Conservation (phyloP, 2,113 vertebrate species). For the pig (Sus scrofa) region T2T-Sscrofa CM000812.6:45059501-45060000, state of each 20-base stretch:
- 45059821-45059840: background rate
- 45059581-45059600: too few relatives aligned
- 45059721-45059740: background rate
- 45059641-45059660: too few relatives aligned
- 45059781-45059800: background rate
- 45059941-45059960: background rate
- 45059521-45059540: too few relatives aligned
- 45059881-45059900: background rate
- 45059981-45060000: background rate
- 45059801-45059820: background rate
- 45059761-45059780: background rate
- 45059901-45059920: background rate
- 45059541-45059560: too few relatives aligned
- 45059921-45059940: background rate
- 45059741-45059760: background rate
- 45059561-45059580: too few relatives aligned
- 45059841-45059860: background rate
- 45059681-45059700: background rate
- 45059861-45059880: background rate
- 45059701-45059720: background rate
- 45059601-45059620: too few relatives aligned
- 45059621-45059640: too few relatives aligned
- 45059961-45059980: background rate
- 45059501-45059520: too few relatives aligned
- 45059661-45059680: too few relatives aligned